Evolutionary conservation across 2,888 invertebrate genomes (phyloP), one percentile per base, ranked within the genome.

Genomic region (Dolomedes plantarius): DNA sequence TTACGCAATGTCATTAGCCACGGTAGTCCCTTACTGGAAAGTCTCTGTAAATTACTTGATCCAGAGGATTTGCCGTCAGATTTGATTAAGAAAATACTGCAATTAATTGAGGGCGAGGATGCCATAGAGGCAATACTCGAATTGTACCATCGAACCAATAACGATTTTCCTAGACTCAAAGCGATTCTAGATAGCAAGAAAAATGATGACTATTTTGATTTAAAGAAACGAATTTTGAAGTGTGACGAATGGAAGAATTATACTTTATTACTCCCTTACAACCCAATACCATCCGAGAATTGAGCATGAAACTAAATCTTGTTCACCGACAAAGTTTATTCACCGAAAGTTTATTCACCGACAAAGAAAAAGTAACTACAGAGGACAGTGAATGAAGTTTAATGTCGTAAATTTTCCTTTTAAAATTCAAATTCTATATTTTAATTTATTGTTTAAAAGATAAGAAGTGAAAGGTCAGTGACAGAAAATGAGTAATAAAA

Each of bases 11-110:
- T 74, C 5, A 31, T 81, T 13, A 19, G 50, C 11, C 80, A 81
- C 19, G 80, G 80, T 0, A 68, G 29, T 36, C 65, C 73, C 19
- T 27, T 74, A 1, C 16, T 81, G 39, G 80, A 81, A n/a, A 39
- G 27, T 28, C 16, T 74, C 27, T 73, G 74, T 1, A 1, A 27
- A 1, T 16, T 68, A 3, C 39, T 81, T 32, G 80, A 81, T 41
- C 68, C 74, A 1, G 74, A 81, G 36, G 80, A 81, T n/a, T n/a
- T 81, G 46, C 80, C 80, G 1, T 56, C 56, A 1, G 56, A 67
- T 6, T 19, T 81, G 2, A 41, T 81, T 13, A 7, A 36, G 16
- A 68, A 81, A n/a, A 68, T 74, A 11, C 19, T 81, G 13, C 23
- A 65, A 36, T 36, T 81, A n/a, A 67, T 81, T 2, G 36, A 36